Conservation (phyloP, 2,797 vertebrate species). For the Squalus acanthias region DNA sequence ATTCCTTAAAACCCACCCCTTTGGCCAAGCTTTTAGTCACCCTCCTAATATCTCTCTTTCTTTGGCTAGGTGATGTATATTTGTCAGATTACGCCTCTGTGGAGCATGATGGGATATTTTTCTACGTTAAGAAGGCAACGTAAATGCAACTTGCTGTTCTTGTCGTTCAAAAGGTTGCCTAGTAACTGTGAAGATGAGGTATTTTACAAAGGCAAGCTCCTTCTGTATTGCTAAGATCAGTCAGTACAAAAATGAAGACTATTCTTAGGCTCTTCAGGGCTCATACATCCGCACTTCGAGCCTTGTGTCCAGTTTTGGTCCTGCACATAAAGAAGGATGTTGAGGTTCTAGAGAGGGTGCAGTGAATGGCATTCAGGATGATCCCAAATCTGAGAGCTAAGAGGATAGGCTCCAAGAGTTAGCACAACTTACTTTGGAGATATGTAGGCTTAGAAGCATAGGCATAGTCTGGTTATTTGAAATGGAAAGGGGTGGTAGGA, state of each 20-base stretch:
- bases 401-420: too few species aligned
- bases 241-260: background rate
- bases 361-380: background rate
- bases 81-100: too few species aligned
- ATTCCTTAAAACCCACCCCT: background rate
- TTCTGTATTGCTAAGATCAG: background rate
- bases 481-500: background rate
- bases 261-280: too few species aligned
- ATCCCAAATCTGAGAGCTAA: too few species aligned
- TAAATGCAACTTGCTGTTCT: background rate
- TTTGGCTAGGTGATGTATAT: background rate
- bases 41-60: background rate
- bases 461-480: too few species aligned
- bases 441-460: too few species aligned
- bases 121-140: background rate
- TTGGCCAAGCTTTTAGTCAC: background rate
- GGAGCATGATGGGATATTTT: background rate
- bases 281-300: too few species aligned
- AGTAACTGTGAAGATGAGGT: background rate
- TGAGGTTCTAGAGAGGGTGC: background rate
- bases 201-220: too few species aligned
- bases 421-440: too few species aligned
- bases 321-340: too few species aligned
- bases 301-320: too few species aligned
- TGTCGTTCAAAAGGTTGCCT: background rate